Evolutionary conservation across 2,113 vertebrate genomes (phyloP), one percentile per base, ranked within the genome.

Genomic region (Rattus rattus): DNA sequence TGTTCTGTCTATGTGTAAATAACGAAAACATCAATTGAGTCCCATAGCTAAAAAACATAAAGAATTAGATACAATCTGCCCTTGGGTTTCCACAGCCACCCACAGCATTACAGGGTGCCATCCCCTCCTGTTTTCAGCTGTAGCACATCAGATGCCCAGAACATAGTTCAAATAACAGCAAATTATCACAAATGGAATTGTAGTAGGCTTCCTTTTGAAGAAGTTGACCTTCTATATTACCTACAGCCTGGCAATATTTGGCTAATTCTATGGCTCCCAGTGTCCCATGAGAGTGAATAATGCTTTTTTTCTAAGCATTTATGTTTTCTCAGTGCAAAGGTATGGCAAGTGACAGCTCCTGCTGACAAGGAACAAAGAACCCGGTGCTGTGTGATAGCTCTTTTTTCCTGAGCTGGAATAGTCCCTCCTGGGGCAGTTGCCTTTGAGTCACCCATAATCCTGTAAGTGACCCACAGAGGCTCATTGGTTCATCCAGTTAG

Each of bases 331-430:
- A 26, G 8, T n/a, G 33, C 49, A 19, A 30, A 59, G 52, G 5
- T 12, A 17, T n/a, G 22, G 63, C 11, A 14, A 2, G 22, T 17
- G 61, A 49, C 19, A 39, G 13, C 17, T 49, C 28, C 36, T 17
- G 1, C 28, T 11, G 26, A 12, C 11, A 14, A 69, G 10, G 16
- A 16, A 19, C 9, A 63, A 0, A 0, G 8, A 43, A 9, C 24
- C 49, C 11, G 39, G 13, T 52, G 11, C 30, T 52, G 47, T 70
- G 28, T 7, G 1, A 20, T 52, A 70, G 65, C 49, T 72, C 47
- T 72, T 72, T 24, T 30, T 19, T 52, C 36, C 47, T n/a, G 33
- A 72, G 52, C 7, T 54, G 52, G 20, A 26, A n/a, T 47, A 54
- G 54, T 52, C 67, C 13, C 20, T 72, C 49, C 49, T 14, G 33